A percentile compares a stretch with the other conserved stretches of the same genome.
Conservation (phyloP, 2,888 invertebrate genomes). For the Drosophila austrosaltans region DNA sequence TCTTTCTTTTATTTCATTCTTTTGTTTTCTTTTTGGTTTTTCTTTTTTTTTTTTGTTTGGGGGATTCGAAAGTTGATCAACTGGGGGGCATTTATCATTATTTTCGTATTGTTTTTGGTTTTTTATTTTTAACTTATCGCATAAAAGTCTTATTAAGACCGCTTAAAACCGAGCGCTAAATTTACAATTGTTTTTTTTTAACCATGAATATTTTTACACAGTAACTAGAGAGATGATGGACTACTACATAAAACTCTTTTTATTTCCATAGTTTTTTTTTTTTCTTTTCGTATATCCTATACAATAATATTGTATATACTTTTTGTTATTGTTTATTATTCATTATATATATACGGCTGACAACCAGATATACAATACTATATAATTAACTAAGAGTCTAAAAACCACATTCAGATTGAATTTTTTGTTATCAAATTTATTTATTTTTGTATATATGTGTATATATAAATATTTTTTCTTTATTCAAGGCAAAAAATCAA, state of each 20-base stretch:
- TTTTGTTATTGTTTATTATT: conserved; percentile 15
- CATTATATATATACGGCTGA: conserved; percentile 51
- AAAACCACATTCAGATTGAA: conserved; percentile 66
- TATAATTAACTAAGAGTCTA: conserved; percentile 43
- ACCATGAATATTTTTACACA: conserved; percentile 72
- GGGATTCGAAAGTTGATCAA: conserved; percentile 68
- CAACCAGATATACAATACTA: conserved; percentile 57
- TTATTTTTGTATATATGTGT: conserved; percentile 4
- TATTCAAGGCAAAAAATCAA: conserved; percentile 7
- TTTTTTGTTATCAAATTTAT: conserved; percentile 35
- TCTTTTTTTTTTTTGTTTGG: conserved; percentile 36
- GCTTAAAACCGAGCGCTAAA: conserved; percentile 77
- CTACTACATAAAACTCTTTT: conserved; percentile 67
- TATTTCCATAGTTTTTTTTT: neutral
- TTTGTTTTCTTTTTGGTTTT: conserved; percentile 46
- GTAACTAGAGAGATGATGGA: conserved; percentile 68
- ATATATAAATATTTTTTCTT: neutral
- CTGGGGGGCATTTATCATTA: conserved; percentile 42
- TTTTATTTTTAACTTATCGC: conserved; percentile 53
- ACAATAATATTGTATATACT: conserved; percentile 8
- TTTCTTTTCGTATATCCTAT: neutral
- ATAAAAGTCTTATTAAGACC: conserved; percentile 80
- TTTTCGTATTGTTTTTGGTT: conserved; percentile 7
- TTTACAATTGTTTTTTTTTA: conserved; percentile 67
- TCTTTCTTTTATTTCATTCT: conserved; percentile 18